Base-by-base conservation (phyloP, 1,140 invertebrate species). In the Diabrotica undecimpunctata region DNA sequence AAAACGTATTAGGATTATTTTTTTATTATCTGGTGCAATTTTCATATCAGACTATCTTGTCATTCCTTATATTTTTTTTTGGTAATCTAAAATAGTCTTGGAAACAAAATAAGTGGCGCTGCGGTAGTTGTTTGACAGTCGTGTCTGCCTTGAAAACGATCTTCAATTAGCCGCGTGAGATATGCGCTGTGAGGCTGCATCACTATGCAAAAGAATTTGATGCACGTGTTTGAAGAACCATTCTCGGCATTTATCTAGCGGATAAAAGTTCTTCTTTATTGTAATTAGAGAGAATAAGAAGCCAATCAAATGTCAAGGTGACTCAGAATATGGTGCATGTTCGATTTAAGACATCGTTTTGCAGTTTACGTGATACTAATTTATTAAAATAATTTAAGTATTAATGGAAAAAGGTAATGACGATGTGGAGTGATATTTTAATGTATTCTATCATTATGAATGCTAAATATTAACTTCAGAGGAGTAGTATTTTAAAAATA, bases 101-200 rank as follows among this genome's bases (percentile, higher is more conserved):
- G 54, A 67, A 69, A 70, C 65, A 70, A 73, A 73, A 70, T 66
- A 66, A 68, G 66, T 69, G 68, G 55, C 61, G 56, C 38, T 65
- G 63, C 68, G 66, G 70, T 39, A 65, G 68, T 71, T 75, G 74
- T 75, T 75, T 75, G 74, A 75, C 74, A 75, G 70, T 61, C 60
- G 66, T 67, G 72, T 75, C 74, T 72, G 60, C 70, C 72, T 63
- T 72, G 74, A 75, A 74, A 74, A 72, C 66, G 72, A 41, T 72
- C 64, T 66, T 72, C 72, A 75, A 75, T 75, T 75, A 75, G 70
- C 60, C 65, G 70, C 60, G 69, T 75, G 72, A 75, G 70, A 74
- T 72, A 74, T 75, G 54, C 62, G 62, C 38, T 9, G 7, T 13
- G 62, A 54, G 37, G 53, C 57, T 50, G 41, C 36, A n/a, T 57